Percentiles rank a stretch among this genome's conserved stretches.
Evolutionary conservation across 2,113 vertebrate species (phyloP).

Genomic region (Ceratotherium simum): DNA sequence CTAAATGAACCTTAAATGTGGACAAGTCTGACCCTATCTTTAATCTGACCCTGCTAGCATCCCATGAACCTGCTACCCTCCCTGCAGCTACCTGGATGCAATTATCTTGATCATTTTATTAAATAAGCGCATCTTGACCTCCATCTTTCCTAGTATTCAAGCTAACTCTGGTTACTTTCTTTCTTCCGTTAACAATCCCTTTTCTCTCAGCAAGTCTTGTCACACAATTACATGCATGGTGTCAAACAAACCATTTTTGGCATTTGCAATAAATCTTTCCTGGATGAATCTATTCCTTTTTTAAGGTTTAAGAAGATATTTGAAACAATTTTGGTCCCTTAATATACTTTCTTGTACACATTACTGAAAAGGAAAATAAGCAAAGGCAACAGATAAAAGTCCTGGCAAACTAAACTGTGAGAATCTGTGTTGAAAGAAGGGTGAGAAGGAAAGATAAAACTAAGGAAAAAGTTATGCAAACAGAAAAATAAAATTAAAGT

Average conservation of each 20-base stretch:
- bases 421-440: not conserved
- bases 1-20: not conserved
- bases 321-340: not conserved
- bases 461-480: not conserved
- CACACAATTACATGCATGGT: not conserved
- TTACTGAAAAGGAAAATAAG: not conserved
- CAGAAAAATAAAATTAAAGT: slow-evolving; percentile 12
- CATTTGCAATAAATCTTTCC: not conserved
- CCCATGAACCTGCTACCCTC: not conserved
- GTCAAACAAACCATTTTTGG: not conserved
- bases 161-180: not conserved
- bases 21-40: not conserved
- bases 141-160: not conserved
- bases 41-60: not conserved
- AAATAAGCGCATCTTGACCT: not conserved
- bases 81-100: not conserved
- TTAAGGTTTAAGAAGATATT: not conserved
- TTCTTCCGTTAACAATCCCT: not conserved
- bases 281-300: not conserved
- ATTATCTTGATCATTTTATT: not conserved
- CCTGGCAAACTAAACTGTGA: not conserved
- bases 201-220: not conserved
- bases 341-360: not conserved
- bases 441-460: not conserved
- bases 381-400: not conserved